Percentiles rank a stretch among this genome's conserved stretches.
Conservation (phyloP, 2,113 vertebrate genomes). For the Thamnaconus septentrionalis region DNA sequence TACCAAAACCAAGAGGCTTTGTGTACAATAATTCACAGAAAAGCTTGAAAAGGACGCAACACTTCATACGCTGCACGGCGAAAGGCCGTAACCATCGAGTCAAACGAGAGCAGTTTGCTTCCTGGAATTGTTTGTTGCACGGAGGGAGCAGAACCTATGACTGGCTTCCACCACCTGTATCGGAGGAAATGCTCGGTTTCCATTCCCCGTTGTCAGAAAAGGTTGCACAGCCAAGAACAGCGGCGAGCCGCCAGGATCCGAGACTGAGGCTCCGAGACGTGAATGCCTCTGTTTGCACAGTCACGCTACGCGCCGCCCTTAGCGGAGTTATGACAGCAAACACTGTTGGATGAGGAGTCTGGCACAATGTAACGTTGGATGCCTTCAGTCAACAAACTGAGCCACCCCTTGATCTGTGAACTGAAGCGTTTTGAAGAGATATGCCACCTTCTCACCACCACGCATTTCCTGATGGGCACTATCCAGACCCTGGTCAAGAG, state of each 20-base stretch:
- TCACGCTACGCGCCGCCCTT: slow-evolving; percentile 26
- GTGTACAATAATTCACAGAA: slow-evolving; percentile 4
- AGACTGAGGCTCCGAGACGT: slow-evolving; percentile 21
- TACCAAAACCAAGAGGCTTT: not conserved
- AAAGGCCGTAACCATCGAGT: not conserved
- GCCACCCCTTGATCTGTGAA: not conserved
- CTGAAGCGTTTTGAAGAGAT: not conserved
- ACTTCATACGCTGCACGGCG: not conserved
- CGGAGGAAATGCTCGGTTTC: slow-evolving; percentile 32
- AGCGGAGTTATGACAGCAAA: slow-evolving; percentile 49
- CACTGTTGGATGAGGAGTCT: slow-evolving; percentile 10
- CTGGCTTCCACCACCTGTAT: not conserved
- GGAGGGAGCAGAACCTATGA: not conserved
- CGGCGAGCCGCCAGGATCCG: slow-evolving; percentile 9
- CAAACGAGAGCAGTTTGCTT: slow-evolving; percentile 12
- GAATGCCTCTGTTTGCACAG: slow-evolving; percentile 54
- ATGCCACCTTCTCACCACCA: not conserved
- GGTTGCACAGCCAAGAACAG: not conserved
- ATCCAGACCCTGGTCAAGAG: no score
- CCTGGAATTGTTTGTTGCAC: slow-evolving; percentile 16
- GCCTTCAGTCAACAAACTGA: slow-evolving; percentile 40
- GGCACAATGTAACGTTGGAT: slow-evolving; percentile 33
- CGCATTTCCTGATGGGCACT: no score
- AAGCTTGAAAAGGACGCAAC: not conserved
- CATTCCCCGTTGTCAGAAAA: slow-evolving; percentile 21